These are phyloP conservation scores for Tineola bisselliella DNA, from an alignment of 2,888 invertebrate species.

Conservation along the genomic window DNA sequence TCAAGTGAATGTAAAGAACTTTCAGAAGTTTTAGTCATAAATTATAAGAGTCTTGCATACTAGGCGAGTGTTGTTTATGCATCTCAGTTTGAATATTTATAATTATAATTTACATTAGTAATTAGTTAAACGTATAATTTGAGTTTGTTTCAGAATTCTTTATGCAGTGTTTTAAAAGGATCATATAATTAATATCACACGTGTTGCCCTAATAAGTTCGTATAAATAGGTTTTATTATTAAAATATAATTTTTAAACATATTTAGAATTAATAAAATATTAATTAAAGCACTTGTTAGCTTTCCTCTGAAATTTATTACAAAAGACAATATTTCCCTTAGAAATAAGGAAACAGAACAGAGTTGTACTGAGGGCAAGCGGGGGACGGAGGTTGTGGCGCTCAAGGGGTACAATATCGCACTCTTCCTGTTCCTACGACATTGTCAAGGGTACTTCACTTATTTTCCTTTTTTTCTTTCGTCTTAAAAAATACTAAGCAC, in stretches of 20 bases:
- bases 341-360: background rate
- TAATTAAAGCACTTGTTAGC: conserved; percentile 11
- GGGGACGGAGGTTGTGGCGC: conserved; percentile 1
- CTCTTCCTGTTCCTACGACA: conserved; percentile 5
- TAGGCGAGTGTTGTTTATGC: background rate
- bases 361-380: background rate
- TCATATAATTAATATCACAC: too few relatives aligned
- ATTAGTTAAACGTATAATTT: background rate
- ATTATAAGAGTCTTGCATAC: background rate
- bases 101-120: background rate
- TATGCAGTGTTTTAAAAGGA: too few relatives aligned
- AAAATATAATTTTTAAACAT: background rate
- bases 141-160: too few relatives aligned
- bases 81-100: background rate
- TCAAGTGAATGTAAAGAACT: background rate
- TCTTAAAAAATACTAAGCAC: background rate
- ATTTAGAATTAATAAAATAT: conserved; percentile 1
- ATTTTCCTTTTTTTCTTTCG: background rate
- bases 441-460: conserved; percentile 11
- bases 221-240: background rate
- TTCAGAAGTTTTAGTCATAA: background rate
- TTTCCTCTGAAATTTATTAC: conserved; percentile 11
- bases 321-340: conserved; percentile 10
- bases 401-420: background rate
- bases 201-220: background rate